phyloP scores from a whole-genome alignment of 2,113 vertebrate genomes.

The Struthio camelus region DNA sequence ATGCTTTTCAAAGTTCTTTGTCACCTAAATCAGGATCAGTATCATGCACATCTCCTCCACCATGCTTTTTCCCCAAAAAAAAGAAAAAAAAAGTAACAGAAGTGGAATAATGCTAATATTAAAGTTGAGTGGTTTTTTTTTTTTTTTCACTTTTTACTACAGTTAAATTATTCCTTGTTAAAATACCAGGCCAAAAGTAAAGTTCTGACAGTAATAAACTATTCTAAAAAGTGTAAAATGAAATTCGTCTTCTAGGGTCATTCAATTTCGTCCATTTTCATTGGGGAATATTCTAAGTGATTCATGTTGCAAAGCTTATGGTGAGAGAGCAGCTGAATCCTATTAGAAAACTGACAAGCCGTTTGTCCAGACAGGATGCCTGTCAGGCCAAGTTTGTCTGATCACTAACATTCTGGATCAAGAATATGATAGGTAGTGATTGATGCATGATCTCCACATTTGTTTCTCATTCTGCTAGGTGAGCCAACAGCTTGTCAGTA shows the following conservation, averaged over 20 bases:
- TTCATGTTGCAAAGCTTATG: neutral
- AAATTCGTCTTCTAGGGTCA: neutral
- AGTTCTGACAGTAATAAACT: neutral
- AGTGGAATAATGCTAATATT: neutral
- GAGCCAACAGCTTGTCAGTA: neutral
- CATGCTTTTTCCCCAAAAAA: neutral
- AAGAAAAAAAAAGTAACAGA: neutral
- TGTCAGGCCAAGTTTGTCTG: neutral
- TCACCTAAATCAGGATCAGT: neutral
- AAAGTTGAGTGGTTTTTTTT: neutral
- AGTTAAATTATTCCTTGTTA: neutral
- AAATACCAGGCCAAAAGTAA: neutral
- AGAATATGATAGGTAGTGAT: neutral
- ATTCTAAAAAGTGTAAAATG: neutral
- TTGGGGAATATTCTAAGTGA: neutral
- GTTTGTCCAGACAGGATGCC: neutral
- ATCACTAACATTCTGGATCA: neutral
- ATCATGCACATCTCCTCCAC: neutral
- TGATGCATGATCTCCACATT: neutral
- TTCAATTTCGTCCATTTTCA: neutral
- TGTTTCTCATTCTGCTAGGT: neutral
- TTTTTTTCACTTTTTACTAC: neutral
- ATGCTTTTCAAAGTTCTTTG: neutral
- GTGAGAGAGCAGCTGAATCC: neutral
- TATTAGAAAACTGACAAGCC: neutral